Base-by-base conservation (phyloP, 2,888 invertebrate genomes). In the Drosophila ustulata region DNA sequence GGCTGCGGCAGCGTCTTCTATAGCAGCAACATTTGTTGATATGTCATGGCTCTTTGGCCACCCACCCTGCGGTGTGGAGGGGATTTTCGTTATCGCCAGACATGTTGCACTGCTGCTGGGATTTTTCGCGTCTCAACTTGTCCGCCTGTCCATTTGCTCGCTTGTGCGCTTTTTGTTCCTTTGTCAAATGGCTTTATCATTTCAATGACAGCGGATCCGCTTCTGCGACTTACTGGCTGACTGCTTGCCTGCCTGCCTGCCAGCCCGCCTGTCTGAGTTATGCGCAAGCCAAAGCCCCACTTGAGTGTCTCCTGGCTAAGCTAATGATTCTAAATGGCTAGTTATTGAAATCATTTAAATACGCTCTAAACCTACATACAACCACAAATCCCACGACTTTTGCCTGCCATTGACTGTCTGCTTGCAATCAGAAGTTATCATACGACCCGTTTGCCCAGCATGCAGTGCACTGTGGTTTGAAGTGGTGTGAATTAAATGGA, bases 131-230 rank as follows among this genome's bases (percentile, higher is more conserved):
- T 66, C 75, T 78, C 63, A 68, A 68, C 65, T 73, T 75, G 72
- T 76, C 68, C 64, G 30, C 11, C 8, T 28, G 13, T 28, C 9
- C 46, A 46, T 28, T 28, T 18, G 53, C 37, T 28, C 30, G 73
- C 71, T 74, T 66, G 66, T 76, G 65, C 66, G 70, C 73, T 67
- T 64, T 75, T 72, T 70, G 62, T 75, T 66, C 69, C 70, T 63
- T 70, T 78, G 73, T 78, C 70, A 83, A 77, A 77, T 71, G 71
- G 82, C 66, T 70, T 81, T 82, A 82, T 87, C 87, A 68, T 81
- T 84, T 68, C 58, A 78, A 57, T 80, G 87, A 75, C 82, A 86
- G 72, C 64, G 65, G 55, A 71, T 81, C 68, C 75, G 57, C 57
- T 75, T 63, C 57, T 50, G 45, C 56, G 67, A 28, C 69, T 65